A percentile compares a stretch with the other conserved stretches of the same genome.
These are phyloP conservation scores for Blomia tropicalis DNA, from an alignment of 2,888 invertebrate species.

Conservation along the genomic window DNA sequence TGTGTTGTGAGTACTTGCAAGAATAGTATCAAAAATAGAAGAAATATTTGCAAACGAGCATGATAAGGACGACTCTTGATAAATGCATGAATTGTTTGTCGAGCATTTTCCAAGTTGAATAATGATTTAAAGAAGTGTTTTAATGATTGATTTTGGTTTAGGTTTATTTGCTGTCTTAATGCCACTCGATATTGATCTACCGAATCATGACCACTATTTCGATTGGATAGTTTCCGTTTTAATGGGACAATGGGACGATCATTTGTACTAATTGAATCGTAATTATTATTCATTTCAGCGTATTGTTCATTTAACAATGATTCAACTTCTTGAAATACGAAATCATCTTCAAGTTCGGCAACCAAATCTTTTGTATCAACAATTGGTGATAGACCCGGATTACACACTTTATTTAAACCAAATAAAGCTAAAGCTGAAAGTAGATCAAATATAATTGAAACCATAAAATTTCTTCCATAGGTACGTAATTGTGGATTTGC, in stretches of 20 bases:
- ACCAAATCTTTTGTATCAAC: not conserved
- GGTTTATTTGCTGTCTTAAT: not conserved
- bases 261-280: not conserved
- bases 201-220: not conserved
- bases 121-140: not conserved
- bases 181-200: not conserved
- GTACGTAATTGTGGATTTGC: not conserved
- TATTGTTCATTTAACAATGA: not conserved
- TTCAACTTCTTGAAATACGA: not conserved
- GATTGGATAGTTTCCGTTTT: no score
- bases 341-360: not conserved
- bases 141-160: not conserved
- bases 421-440: not conserved
- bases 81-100: not conserved
- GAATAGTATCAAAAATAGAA: not conserved
- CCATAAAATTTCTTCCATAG: not conserved
- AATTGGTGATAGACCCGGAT: no score
- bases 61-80: not conserved
- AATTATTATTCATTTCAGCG: not conserved
- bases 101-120: not conserved
- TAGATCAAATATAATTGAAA: not conserved
- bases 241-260: no score
- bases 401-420: not conserved
- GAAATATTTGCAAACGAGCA: constrained; percentile 5
- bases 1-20: not conserved